Base-by-base conservation (phyloP, 2,797 vertebrate genomes). In the Fistularia commersonii region DNA sequence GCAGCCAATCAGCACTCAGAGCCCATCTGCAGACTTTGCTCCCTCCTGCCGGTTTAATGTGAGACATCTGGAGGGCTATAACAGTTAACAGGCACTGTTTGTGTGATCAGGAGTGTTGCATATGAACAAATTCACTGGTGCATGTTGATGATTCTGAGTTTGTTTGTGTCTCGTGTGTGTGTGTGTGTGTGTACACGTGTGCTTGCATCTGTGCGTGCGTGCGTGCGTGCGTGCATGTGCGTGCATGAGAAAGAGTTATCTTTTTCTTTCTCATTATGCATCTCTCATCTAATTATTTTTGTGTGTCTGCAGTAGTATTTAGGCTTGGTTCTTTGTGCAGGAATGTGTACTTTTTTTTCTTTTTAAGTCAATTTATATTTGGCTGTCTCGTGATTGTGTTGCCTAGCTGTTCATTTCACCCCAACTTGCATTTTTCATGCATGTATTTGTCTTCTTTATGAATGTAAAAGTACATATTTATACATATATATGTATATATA, bases 11-110 rank as follows among this genome's bases (percentile, higher is more conserved):
- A 47, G n/a, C 1, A 42, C 60, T 50, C 62, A 3, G 53, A 48
- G 55, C 40, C 48, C 51, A 33, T 60, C 43, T 41, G 42, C 6
- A 45, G 41, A 36, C 58, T 15, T 58, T 52, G 67, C 54, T 54
- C 66, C 52, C 50, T 64, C 38, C 62, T 63, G 64, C 54, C 61
- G 35, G 40, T 57, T 67, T 67, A 70, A 69, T 61, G 48, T 13
- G 60, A 60, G 69, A 74, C 81, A 74, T 78, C 82, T 84, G 77
- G 69, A 76, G 6, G 57, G 65, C 64, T 76, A 74, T 80, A 74
- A 76, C 65, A 66, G 66, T 50, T 54, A 74, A 60, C 68, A 77
- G 66, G 77, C 76, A 78, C 57, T 79, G 77, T 81, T 74, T 73
- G 66, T 79, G 72, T 74, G 69, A 77, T 66, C 51, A 57, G 10